phyloP scores from a whole-genome alignment of 2,888 invertebrate species.

The Papilio demoleus region DNA sequence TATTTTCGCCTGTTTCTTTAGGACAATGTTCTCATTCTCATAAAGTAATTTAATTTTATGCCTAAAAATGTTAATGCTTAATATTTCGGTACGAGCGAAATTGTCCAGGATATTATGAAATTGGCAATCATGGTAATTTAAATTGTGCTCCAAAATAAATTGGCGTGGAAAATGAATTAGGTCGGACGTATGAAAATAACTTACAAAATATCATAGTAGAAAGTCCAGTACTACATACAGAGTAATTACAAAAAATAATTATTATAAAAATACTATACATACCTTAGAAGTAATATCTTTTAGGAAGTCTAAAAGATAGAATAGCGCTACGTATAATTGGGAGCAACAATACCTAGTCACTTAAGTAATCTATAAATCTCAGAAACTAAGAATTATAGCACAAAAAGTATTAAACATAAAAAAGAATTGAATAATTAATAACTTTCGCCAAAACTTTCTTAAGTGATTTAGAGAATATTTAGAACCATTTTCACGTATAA shows the following conservation, averaged over 20 bases:
- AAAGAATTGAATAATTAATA: too few species aligned
- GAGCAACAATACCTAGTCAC: too few species aligned
- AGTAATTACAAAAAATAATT: too few species aligned
- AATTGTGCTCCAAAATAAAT: conserved; percentile 24
- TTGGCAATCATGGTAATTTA: conserved; percentile 35
- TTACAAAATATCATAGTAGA: background rate
- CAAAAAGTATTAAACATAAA: background rate
- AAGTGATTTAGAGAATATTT: background rate
- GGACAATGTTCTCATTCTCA: background rate
- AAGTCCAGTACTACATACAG: too few species aligned
- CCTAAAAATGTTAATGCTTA: background rate
- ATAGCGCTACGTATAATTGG: too few species aligned
- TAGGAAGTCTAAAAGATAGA: too few species aligned
- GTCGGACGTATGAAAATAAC: conserved; percentile 9
- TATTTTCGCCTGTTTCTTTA: background rate
- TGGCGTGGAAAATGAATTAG: conserved; percentile 21
- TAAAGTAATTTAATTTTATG: background rate
- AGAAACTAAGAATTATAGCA: background rate
- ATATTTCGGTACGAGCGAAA: conserved; percentile 5
- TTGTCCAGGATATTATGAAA: conserved; percentile 27
- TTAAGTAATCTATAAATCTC: too few species aligned
- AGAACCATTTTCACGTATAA: background rate
- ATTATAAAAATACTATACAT: too few species aligned
- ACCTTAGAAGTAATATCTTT: too few species aligned
- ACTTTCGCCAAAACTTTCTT: too few species aligned